Base-by-base conservation (phyloP, 1,140 invertebrate species). In the Pseudomyrmex gracilis region DNA sequence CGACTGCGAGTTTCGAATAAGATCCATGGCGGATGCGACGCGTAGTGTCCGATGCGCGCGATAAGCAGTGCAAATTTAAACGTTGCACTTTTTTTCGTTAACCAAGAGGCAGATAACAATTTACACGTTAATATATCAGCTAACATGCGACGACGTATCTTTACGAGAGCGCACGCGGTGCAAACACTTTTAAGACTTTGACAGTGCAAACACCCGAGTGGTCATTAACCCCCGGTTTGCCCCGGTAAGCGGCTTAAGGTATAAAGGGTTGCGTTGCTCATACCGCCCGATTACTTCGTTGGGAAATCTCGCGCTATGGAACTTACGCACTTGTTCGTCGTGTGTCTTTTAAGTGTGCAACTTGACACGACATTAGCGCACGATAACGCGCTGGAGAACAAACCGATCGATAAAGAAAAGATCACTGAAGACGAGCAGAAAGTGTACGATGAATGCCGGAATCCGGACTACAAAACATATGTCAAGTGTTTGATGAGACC, bases 41-140 rank as follows among this genome's bases (percentile, higher is more conserved):
- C 24, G 64, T 57, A 17, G 68, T 15, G 73, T 47, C 63, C 64
- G 43, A 51, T 22, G 22, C 51, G 53, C 51, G 12, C 86, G 93
- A 94, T 94, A 94, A 94, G 89, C 83, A 90, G 89, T 91, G 90
- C 82, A 93, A 93, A 93, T 92, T 92, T 93, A 87, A 34, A 90
- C 89, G 83, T 90, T 78, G 73, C 86, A 85, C 73, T 84, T 66
- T 78, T 83, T 51, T 51, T 34, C 70, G 77, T 60, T 49, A 47
- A 47, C 34, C n/a, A 73, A 58, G 22, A 66, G 51, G 22, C n/a
- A 58, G 60, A 83, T 68, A 90, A 90, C 91, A 90, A 92, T 87
- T 78, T 82, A 87, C 74, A 22, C 49, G 77, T 17, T 86, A 77
- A 87, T 91, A 91, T 93, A 91, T 93, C 92, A 87, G 85, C 85